Percentiles rank a stretch among this genome's conserved stretches.
These are phyloP conservation scores for Forbesichthys papilliferus DNA, from an alignment of 2,113 vertebrate genomes.

Conservation along the genomic window DNA sequence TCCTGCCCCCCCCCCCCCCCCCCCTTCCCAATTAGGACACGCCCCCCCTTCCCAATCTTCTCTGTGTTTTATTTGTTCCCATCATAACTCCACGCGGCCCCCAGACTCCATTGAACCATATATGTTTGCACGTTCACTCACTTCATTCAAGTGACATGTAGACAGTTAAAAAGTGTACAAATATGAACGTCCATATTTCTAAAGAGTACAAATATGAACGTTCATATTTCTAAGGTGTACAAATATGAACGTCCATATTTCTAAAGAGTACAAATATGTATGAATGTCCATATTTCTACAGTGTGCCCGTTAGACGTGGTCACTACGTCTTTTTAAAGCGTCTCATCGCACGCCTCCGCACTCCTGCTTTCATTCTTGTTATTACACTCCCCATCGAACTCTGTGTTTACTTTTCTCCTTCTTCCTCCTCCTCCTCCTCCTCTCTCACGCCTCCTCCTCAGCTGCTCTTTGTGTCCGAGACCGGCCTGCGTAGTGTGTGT, in stretches of 20 bases:
- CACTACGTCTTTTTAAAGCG: constrained; percentile 52
- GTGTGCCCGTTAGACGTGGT: not conserved
- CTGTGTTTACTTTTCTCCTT: constrained; percentile 57
- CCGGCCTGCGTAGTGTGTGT: constrained; percentile 27
- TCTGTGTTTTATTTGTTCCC: not conserved
- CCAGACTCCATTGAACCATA: no score
- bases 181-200: no score
- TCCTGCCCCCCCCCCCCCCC: not conserved
- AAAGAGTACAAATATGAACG: no score
- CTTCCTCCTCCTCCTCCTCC: constrained; percentile 45
- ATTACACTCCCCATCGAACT: constrained; percentile 66
- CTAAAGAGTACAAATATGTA: no score
- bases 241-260: no score
- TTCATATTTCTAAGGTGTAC: no score
- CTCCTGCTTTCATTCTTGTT: constrained; percentile 60
- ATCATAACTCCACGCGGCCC: no score
- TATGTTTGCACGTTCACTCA: no score
- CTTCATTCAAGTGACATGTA: no score
- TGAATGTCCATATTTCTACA: no score
- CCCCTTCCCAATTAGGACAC: no score
- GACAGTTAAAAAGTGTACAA: no score
- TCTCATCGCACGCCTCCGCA: constrained; percentile 59
- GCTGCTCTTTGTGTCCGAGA: constrained; percentile 65
- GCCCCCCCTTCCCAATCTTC: not conserved
- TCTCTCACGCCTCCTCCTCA: constrained; percentile 59